These are phyloP conservation scores for Muntiacus reevesi DNA, from an alignment of 2,113 vertebrate genomes.

Conservation along the genomic window DNA sequence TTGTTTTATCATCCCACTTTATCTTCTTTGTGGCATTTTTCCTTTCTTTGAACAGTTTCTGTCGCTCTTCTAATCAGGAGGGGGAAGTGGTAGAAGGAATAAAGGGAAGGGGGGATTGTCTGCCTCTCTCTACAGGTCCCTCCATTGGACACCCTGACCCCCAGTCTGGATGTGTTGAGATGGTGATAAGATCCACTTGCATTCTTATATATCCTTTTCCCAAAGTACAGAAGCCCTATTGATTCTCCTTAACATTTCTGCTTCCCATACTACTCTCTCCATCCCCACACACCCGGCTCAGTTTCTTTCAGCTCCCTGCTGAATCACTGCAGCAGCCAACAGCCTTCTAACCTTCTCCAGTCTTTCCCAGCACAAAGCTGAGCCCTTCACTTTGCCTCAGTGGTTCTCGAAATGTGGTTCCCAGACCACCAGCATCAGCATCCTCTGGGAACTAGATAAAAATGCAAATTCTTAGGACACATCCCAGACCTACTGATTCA, in stretches of 20 bases:
- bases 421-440: not conserved
- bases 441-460: not conserved
- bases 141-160: not conserved
- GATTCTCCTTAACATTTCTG: not conserved
- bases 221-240: not conserved
- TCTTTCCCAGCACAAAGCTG: not conserved
- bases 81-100: not conserved
- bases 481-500: not conserved
- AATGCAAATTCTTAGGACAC: not conserved
- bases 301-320: fast-evolving
- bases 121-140: not conserved
- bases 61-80: not conserved
- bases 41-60: not conserved
- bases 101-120: not conserved
- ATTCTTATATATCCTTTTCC: not conserved
- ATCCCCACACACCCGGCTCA: not conserved
- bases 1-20: not conserved
- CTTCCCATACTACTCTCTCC: not conserved
- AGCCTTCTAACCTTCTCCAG: not conserved
- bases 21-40: not conserved
- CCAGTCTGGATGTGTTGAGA: not conserved
- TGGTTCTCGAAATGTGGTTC: not conserved
- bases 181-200: not conserved
- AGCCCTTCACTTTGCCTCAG: not conserved
- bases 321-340: not conserved